These are phyloP conservation scores for Orius laevigatus DNA, from an alignment of 1,140 invertebrate species.

Conservation along the genomic window DNA sequence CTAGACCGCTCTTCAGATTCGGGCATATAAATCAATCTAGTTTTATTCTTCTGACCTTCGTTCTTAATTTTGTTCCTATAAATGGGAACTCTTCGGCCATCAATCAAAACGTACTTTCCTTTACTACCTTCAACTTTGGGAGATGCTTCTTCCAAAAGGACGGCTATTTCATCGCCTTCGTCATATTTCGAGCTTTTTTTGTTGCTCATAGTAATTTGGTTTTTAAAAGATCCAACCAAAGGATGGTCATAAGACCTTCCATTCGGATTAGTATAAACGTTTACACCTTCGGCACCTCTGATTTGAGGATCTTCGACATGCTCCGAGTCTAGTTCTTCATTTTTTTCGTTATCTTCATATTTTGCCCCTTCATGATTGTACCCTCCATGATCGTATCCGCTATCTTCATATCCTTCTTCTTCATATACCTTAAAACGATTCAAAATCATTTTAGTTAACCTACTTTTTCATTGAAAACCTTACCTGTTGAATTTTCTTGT, in stretches of 20 bases:
- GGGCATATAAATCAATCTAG: too few species aligned
- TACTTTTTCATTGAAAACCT: neutral
- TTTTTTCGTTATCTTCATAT: conserved; percentile 13
- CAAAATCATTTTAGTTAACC: neutral
- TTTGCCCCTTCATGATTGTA: conserved; percentile 46
- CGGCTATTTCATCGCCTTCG: conserved; percentile 4
- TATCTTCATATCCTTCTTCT: conserved; percentile 63
- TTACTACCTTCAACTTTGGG: conserved; percentile 3
- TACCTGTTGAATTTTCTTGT: conserved; percentile 42
- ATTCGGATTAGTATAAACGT: too few species aligned
- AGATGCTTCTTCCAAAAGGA: conserved; percentile 6
- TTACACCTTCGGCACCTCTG: too few species aligned
- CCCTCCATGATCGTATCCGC: conserved; percentile 56
- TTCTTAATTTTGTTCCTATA: too few species aligned
- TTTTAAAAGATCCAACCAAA: conserved; percentile 6
- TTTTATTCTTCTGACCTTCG: too few species aligned
- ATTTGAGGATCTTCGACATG: neutral
- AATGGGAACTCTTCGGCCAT: neutral
- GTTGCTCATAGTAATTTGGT: conserved; percentile 8
- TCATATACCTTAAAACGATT: conserved; percentile 38
- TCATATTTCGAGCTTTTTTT: conserved; percentile 12
- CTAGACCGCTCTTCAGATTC: too few species aligned
- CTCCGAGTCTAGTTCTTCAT: conserved; percentile 5
- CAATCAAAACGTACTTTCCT: conserved; percentile 4
- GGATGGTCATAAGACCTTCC: neutral